phyloP scores from a whole-genome alignment of 1,140 invertebrate genomes.

The Ceratosolen solmsi region DNA sequence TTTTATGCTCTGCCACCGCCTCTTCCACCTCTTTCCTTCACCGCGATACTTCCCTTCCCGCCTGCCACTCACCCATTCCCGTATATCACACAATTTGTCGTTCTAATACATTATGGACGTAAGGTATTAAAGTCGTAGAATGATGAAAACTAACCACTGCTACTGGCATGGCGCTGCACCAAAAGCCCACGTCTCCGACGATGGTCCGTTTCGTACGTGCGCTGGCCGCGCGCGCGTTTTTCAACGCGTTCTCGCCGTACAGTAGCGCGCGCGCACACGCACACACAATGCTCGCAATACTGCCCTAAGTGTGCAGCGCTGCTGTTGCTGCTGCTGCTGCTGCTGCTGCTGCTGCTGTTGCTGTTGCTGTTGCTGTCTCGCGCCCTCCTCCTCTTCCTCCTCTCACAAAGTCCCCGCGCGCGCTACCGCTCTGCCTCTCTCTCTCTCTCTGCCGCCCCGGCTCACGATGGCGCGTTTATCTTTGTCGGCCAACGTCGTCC shows the following conservation, averaged over 20 bases:
- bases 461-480: background rate
- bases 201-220: conserved; percentile 27
- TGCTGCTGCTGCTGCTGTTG: no score
- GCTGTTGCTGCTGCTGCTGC: no score
- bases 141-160: conserved; percentile 67
- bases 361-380: no score
- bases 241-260: conserved; percentile 55
- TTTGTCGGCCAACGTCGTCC: background rate
- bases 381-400: background rate
- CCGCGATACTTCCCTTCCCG: background rate
- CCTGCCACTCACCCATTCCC: background rate
- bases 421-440: conserved; percentile 21
- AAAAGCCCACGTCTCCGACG: conserved; percentile 56
- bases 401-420: background rate
- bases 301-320: background rate
- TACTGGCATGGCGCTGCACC: conserved; percentile 73
- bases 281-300: background rate
- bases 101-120: background rate
- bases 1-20: no score
- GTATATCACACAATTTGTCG: background rate
- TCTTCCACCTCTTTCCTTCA: background rate
- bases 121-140: conserved; percentile 6
- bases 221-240: conserved; percentile 23
- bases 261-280: conserved; percentile 56
- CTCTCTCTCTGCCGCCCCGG: background rate